These are phyloP conservation scores for Ylistrum balloti DNA, from an alignment of 1,140 invertebrate genomes.

Conservation along the genomic window DNA sequence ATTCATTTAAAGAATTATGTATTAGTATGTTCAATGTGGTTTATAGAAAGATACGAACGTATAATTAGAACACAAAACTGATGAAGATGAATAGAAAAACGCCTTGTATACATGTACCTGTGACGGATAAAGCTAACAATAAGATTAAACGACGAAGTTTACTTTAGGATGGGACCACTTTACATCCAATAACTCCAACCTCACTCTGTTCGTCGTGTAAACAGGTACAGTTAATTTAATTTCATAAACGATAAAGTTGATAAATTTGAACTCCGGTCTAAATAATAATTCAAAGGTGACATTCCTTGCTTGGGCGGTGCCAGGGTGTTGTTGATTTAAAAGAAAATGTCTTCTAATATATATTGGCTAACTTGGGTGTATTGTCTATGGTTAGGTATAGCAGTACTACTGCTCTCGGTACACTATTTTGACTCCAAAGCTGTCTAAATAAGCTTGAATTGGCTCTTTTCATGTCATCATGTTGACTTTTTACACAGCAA, in stretches of 20 bases:
- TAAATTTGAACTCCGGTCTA: constrained; percentile 20
- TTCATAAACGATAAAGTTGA: constrained; percentile 30
- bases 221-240: constrained; percentile 29
- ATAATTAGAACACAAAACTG: background rate
- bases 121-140: background rate
- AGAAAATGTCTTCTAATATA: constrained; percentile 22
- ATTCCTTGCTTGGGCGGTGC: constrained; percentile 31
- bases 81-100: background rate
- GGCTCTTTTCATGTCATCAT: background rate
- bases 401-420: background rate
- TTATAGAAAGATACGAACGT: background rate
- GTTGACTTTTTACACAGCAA: constrained; percentile 33
- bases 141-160: background rate
- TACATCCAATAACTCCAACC: constrained; percentile 11
- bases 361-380: background rate
- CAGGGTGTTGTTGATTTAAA: background rate
- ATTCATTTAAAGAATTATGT: background rate
- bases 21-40: background rate
- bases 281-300: constrained; percentile 12
- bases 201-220: background rate
- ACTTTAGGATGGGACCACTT: background rate
- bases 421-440: background rate
- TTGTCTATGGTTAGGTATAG: background rate
- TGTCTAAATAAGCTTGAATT: background rate
- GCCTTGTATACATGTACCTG: background rate